Percentiles rank a stretch among this genome's conserved stretches.
Conservation (phyloP, 1,140 invertebrate species). For the Scaptomyza pallida region DNA sequence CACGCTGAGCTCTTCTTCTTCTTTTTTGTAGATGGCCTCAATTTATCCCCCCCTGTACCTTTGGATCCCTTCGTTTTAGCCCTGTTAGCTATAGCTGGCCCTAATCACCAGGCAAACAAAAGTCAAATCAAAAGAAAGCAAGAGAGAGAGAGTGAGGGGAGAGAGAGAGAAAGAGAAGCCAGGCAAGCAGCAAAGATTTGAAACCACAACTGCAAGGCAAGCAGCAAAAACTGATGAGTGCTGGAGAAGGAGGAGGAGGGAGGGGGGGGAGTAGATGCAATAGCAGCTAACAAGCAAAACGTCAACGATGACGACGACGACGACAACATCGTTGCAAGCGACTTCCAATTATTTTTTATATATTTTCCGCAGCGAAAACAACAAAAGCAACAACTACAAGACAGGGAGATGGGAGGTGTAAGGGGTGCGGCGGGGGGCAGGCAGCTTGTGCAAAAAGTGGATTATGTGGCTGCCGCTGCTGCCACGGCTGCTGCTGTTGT, state of each 20-base stretch:
- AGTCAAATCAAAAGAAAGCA: slow-evolving; percentile 78
- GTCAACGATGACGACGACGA: slow-evolving; percentile 61
- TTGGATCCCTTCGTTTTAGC: slow-evolving; percentile 3
- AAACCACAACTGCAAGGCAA: slow-evolving; percentile 44
- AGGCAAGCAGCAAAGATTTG: slow-evolving; percentile 58
- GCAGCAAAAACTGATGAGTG: neutral
- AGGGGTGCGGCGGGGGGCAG: neutral
- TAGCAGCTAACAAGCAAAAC: slow-evolving; percentile 74
- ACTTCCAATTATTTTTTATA: slow-evolving; percentile 82
- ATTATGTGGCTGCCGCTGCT: slow-evolving; percentile 65
- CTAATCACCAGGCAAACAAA: slow-evolving; percentile 80
- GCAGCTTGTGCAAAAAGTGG: slow-evolving; percentile 60
- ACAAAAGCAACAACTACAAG: slow-evolving; percentile 55
- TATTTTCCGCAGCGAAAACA: slow-evolving; percentile 65
- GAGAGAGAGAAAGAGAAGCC: slow-evolving; percentile 75
- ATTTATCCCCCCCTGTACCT: neutral
- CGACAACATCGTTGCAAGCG: slow-evolving; percentile 71
- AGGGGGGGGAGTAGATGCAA: slow-evolving; percentile 18
- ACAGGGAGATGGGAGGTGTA: neutral
- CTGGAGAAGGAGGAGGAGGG: neutral
- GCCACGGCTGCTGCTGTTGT: slow-evolving; percentile 47
- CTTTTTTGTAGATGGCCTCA: too few relatives aligned
- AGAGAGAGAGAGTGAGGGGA: slow-evolving; percentile 71
- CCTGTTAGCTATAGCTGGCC: slow-evolving; percentile 29
- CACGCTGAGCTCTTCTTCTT: slow-evolving; percentile 18